Conservation (phyloP, 2,888 invertebrate species). For the Dexiosoma caninum region DNA sequence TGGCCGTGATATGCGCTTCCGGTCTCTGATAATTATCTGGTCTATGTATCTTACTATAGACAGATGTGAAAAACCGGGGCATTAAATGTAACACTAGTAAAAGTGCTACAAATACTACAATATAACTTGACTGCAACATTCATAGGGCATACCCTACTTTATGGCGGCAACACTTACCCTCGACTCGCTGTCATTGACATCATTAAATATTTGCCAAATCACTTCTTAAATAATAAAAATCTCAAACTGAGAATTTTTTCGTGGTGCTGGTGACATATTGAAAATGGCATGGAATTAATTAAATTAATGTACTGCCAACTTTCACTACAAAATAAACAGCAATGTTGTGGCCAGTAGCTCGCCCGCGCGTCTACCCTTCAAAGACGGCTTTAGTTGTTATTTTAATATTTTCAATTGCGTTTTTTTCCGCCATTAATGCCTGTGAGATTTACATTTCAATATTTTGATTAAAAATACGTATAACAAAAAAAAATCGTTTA, state of each 20-base stretch:
- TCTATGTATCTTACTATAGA: no score
- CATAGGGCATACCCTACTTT: neutral
- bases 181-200: neutral
- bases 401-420: constrained; percentile 56
- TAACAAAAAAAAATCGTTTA: constrained; percentile 19
- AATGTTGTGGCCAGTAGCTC: no score
- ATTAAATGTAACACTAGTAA: no score
- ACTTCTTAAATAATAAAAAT: neutral
- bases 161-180: no score
- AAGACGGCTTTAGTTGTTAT: constrained; percentile 21
- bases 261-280: constrained; percentile 49
- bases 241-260: neutral
- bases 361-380: neutral
- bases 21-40: no score
- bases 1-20: no score
- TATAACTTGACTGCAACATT: no score
- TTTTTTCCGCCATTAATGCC: neutral
- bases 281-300: constrained; percentile 45
- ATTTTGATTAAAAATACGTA: constrained; percentile 6
- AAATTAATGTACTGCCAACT: constrained; percentile 11
- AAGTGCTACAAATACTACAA: no score
- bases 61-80: no score
- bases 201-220: neutral
- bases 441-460: neutral
- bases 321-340: neutral